phyloP scores from a whole-genome alignment of 2,888 invertebrate species.

The Habrosyne pyritoides region DNA sequence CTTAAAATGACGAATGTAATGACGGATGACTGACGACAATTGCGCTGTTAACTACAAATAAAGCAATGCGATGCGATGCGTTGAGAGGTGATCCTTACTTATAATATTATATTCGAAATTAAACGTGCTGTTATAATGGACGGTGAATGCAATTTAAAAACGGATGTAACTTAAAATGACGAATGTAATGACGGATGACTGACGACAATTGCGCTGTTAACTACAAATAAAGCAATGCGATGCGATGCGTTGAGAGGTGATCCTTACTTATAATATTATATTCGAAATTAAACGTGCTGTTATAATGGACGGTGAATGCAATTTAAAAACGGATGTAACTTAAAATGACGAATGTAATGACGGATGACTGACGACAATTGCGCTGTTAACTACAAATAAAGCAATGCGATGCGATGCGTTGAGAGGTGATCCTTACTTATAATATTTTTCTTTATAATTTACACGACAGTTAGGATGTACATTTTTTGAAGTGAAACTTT shows the following conservation, averaged over 20 bases:
- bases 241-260: neutral
- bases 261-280: neutral
- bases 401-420: neutral
- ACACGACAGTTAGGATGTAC: too few species aligned
- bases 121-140: neutral
- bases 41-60: neutral
- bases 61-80: neutral
- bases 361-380: neutral
- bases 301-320: neutral
- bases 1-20: neutral
- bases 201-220: neutral
- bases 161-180: neutral
- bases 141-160: neutral
- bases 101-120: too few species aligned
- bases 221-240: neutral
- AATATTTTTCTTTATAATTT: too few species aligned
- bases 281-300: too few species aligned
- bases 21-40: neutral
- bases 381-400: neutral
- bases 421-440: neutral
- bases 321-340: neutral
- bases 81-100: neutral
- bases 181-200: neutral
- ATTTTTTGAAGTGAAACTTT: too few species aligned
- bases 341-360: neutral